These are phyloP conservation scores for Trachelus stipa DNA, from an alignment of 2,888 invertebrate genomes.

Conservation along the genomic window DNA sequence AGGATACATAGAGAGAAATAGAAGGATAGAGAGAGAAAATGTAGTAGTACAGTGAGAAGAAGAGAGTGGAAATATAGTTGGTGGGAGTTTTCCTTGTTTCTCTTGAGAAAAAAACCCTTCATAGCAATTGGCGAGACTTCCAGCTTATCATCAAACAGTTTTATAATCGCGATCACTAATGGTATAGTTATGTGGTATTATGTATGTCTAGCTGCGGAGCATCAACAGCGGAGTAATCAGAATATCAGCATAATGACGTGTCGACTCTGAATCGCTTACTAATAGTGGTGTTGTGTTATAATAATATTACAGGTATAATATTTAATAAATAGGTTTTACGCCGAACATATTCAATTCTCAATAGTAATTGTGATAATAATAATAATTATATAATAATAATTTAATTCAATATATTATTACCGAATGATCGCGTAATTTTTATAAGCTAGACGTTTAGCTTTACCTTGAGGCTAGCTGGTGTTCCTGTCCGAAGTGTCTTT, in stretches of 20 bases:
- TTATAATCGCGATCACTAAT: constrained; percentile 16
- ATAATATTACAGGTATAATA: not conserved
- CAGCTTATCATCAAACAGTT: constrained; percentile 10
- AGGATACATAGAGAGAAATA: not conserved
- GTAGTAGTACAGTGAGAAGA: not conserved
- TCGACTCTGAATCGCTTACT: not conserved
- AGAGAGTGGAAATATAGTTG: not conserved
- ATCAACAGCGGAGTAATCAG: not conserved
- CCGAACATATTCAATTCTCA: not conserved
- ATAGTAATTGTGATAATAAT: constrained; percentile 8
- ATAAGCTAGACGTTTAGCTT: constrained; percentile 58
- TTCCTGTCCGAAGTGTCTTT: constrained; percentile 54
- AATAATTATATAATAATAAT: constrained; percentile 27
- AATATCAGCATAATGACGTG: not conserved
- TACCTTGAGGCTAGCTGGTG: constrained; percentile 66
- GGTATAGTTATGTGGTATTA: constrained; percentile 26
- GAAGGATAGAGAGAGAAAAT: no score
- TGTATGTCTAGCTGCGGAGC: constrained; percentile 7
- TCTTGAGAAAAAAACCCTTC: not conserved
- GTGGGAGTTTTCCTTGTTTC: not conserved
- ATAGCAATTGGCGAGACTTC: not conserved
- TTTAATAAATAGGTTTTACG: not conserved
- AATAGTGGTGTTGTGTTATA: constrained; percentile 1
- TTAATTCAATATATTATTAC: constrained; percentile 52
- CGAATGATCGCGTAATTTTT: constrained; percentile 59